Evolutionary conservation across 2,113 vertebrate genomes (phyloP).

Genomic region (Mobula birostris): DNA sequence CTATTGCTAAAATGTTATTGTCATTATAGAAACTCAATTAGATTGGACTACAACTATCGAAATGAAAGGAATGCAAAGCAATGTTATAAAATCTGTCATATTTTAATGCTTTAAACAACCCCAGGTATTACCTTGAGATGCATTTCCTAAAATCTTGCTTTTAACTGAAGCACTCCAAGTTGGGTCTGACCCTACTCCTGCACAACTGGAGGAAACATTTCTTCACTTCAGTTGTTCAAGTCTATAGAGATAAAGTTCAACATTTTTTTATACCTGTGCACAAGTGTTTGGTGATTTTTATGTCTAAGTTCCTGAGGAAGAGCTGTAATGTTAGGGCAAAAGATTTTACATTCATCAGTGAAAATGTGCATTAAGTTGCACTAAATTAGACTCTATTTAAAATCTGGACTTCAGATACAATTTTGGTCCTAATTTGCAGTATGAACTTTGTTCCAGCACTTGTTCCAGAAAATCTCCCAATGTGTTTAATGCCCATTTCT

Average conservation of each 20-base stretch:
- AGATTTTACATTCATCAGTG: neutral
- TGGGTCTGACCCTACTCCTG: too few species aligned
- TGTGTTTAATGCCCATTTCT: too few species aligned
- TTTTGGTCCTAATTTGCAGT: too few species aligned
- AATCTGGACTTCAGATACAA: too few species aligned
- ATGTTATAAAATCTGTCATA: neutral
- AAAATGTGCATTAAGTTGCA: neutral
- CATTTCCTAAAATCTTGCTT: neutral
- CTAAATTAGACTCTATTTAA: neutral
- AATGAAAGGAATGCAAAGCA: neutral
- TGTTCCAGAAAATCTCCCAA: too few species aligned
- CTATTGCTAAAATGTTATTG: neutral
- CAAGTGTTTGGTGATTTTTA: neutral
- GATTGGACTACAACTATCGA: neutral
- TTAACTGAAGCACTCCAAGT: too few species aligned
- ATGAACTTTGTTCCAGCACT: too few species aligned
- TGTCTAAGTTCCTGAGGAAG: neutral
- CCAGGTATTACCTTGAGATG: neutral
- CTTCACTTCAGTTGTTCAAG: neutral
- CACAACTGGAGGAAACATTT: neutral
- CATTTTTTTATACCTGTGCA: neutral
- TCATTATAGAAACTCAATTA: neutral
- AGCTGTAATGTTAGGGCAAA: too few species aligned
- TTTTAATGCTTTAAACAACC: neutral
- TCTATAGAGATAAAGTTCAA: neutral